Base-by-base conservation (phyloP, 2,888 invertebrate genomes). In the Amblyjoppa proteus region DNA sequence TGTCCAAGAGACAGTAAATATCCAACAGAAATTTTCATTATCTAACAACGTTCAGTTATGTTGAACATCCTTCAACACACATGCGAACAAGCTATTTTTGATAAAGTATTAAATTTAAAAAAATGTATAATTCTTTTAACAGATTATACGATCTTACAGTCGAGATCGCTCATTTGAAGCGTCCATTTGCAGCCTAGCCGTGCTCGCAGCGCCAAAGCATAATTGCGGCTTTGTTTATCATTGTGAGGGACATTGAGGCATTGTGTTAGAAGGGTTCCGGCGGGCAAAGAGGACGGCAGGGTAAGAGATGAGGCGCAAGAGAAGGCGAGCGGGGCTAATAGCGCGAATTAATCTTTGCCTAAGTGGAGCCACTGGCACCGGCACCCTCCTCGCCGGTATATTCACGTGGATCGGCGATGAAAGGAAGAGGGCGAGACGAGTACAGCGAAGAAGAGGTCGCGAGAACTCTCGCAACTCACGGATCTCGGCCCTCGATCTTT, bases 281-380 rank as follows among this genome's bases (percentile, higher is more conserved):
- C 2, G 64, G 58, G n/a, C 16, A 5, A n/a, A 56, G 31, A 25
- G 66, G 64, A 45, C n/a, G 45, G 28, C 66, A 66, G 45, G 25
- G 45, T 16, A 58, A 38, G 71, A 51, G 51, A 49, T 31, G 71
- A 76, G 64, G 41, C 64, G 31, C 28, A 45, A 20, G 68, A 53
- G 68, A 38, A 38, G 66, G 56, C 68, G 28, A 51, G 77, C 80
- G 83, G 76, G 87, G 91, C 90, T 92, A 92, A 92, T 91, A 91
- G 91, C 90, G 89, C 88, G 91, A 92, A 93, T 93, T 92, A 93
- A 91, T 93, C 92, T 91, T 88, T 85, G 88, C 88, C 83, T 88
- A 89, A 90, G 88, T 88, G 88, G 89, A 87, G 83, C 88, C 87
- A 87, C 86, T 87, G 88, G 86, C 88, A 88, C 87, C 89, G 89